Conservation (phyloP, 2,797 vertebrate genomes). For the Syngnathus acus region DNA sequence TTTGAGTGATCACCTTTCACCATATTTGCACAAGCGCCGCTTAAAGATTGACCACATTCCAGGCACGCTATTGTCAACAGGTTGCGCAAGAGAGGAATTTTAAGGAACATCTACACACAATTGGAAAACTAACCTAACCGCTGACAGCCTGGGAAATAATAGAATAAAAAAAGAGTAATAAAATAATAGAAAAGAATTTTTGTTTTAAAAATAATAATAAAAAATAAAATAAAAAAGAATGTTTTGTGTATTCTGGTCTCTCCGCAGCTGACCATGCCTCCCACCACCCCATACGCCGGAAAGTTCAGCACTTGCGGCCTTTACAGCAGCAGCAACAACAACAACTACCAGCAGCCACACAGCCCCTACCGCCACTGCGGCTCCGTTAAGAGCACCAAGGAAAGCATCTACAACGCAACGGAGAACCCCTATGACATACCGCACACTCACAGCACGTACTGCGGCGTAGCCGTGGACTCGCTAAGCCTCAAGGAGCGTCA, state of each 20-base stretch:
- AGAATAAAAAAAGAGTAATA: too few relatives aligned
- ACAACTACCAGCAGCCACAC: conserved; percentile 48
- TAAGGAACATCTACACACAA: too few relatives aligned
- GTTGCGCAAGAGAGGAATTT: background rate
- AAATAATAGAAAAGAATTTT: too few relatives aligned
- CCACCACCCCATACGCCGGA: conserved; percentile 84
- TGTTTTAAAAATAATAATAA: background rate
- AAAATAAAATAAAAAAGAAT: background rate
- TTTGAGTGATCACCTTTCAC: conserved; percentile 28
- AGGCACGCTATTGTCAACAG: conserved; percentile 2
- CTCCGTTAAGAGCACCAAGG: conserved; percentile 26
- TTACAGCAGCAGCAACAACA: conserved; percentile 70
- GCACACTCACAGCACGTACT: conserved; percentile 44
- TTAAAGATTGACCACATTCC: conserved; percentile 22
- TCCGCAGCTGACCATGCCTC: conserved; percentile 78
- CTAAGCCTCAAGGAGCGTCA: conserved; percentile 37
- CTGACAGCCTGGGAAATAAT: too few relatives aligned
- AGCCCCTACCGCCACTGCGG: conserved; percentile 47
- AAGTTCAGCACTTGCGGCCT: conserved; percentile 80
- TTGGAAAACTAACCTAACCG: too few relatives aligned
- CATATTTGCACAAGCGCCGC: conserved; percentile 32
- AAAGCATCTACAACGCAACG: conserved; percentile 36
- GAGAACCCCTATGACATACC: conserved; percentile 63
- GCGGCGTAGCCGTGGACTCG: conserved; percentile 41
- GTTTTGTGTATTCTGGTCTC: background rate